Evolutionary conservation across 2,888 invertebrate genomes (phyloP), one percentile per base, ranked within the genome.

Genomic region (Drosophila kuntzei): DNA sequence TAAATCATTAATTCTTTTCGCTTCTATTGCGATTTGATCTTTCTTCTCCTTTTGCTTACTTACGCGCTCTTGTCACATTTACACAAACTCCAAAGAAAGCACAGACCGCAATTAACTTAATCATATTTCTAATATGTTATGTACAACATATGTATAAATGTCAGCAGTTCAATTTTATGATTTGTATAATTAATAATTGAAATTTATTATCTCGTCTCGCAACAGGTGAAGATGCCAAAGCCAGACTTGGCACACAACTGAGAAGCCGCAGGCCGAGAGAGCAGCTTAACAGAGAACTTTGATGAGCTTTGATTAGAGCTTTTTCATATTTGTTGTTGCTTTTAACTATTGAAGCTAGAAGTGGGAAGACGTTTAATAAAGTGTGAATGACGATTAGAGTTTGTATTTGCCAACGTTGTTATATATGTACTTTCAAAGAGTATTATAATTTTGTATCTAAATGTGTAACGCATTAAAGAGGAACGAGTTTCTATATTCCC

Each of bases 231-330:
- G 61, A 66, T 47, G 47, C 43, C 67, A 29, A 67, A 71, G 71
- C 62, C 46, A 71, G 61, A 80, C 87, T 84, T 80, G 54, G 43
- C 44, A 39, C 11, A 54, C 62, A 64, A 81, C 81, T 67, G 62
- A 79, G 60, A 44, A 22, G 36, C 29, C 4, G 20, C 54, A 29
- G 32, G 47, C 22, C 8, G 22, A 6, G 65, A 63, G 58, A 51
- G 36, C 34, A 60, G 66, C 63, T 79, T 76, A 69, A 66, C 53
- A 14, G 55, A 51, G 51, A 70, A 57, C 54, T 62, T 44, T 7
- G 25, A 25, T 11, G 50, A 82, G 81, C 87, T 86, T 79, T 74
- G 16, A 25, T 9, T 16, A 32, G 50, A 80, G 87, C 81, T 87
- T 71, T 78, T 60, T 8, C 4, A 12, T n/a, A 14, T 25, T 14